Evolutionary conservation across 2,888 invertebrate species (phyloP).

Genomic region (Tanypteryx hageni): DNA sequence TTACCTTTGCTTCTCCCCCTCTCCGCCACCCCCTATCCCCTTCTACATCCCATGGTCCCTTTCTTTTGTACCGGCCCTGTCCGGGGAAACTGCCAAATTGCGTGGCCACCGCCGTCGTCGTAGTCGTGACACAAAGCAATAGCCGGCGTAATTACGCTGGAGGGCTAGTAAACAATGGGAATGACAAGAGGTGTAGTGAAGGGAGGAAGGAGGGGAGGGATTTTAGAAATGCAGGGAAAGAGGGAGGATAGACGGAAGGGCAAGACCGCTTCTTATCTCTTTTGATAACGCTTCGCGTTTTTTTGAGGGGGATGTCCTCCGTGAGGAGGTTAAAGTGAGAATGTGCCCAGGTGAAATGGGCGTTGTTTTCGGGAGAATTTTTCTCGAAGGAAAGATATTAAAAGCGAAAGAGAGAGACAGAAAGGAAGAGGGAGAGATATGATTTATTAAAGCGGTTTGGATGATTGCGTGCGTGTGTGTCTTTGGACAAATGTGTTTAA

Average conservation of each 20-base stretch:
- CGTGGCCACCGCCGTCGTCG: slow-evolving; percentile 34
- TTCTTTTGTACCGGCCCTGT: slow-evolving; percentile 6
- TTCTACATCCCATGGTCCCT: neutral
- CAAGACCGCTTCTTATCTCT: neutral
- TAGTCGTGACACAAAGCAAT: slow-evolving; percentile 65
- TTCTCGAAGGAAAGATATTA: neutral
- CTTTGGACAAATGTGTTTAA: neutral
- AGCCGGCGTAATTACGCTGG: slow-evolving; percentile 62
- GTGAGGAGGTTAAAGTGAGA: slow-evolving; percentile 31
- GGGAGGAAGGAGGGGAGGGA: neutral
- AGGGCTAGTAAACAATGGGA: slow-evolving; percentile 35
- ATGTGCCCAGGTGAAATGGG: slow-evolving; percentile 45
- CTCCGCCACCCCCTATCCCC: slow-evolving; percentile 20
- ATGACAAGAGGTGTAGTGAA: slow-evolving; percentile 14
- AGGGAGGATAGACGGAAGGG: neutral
- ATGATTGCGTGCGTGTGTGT: neutral
- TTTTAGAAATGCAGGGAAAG: neutral
- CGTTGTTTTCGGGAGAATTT: slow-evolving; percentile 22
- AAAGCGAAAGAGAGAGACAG: neutral
- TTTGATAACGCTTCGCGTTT: slow-evolving; percentile 23
- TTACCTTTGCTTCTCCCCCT: neutral
- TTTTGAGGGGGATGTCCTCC: neutral
- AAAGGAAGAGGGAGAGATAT: neutral
- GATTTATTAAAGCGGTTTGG: slow-evolving; percentile 51
- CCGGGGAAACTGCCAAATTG: slow-evolving; percentile 64